Conservation (phyloP, 2,888 invertebrate genomes). For the Amphimallon solstitiale region DNA sequence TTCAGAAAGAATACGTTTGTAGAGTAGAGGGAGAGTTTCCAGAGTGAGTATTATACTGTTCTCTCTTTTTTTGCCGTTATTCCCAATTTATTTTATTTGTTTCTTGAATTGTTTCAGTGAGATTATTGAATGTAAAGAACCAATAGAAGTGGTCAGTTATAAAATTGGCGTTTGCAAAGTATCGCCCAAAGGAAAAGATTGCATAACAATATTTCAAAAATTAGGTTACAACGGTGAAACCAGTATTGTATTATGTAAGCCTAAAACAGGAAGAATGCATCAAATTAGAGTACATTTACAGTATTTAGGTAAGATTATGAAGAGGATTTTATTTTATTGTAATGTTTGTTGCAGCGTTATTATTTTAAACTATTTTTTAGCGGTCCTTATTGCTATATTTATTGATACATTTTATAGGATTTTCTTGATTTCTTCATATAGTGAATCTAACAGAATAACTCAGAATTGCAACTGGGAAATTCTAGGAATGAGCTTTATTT, state of each 20-base stretch:
- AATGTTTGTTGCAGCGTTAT: no score
- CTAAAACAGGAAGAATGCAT: constrained; percentile 97
- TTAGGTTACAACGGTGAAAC: constrained; percentile 89
- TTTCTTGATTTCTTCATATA: no score
- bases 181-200: constrained; percentile 91
- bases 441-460: no score
- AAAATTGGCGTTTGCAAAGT: constrained; percentile 97
- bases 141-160: constrained; percentile 93
- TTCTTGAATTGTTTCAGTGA: constrained; percentile 67
- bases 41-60: constrained; percentile 71
- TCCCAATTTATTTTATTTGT: constrained; percentile 21
- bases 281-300: constrained; percentile 99
- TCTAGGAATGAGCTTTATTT: no score
- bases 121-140: constrained; percentile 85
- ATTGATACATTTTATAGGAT: no score
- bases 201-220: constrained; percentile 90
- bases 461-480: no score
- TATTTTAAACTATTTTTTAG: no score
- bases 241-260: constrained; percentile 93
- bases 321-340: no score
- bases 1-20: constrained; percentile 95
- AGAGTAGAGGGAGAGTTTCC: constrained; percentile 95
- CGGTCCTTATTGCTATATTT: no score
- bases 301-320: constrained; percentile 83
- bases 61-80: background rate